These are phyloP conservation scores for Alethe castanea DNA, from an alignment of 2,113 vertebrate species.

Conservation along the genomic window DNA sequence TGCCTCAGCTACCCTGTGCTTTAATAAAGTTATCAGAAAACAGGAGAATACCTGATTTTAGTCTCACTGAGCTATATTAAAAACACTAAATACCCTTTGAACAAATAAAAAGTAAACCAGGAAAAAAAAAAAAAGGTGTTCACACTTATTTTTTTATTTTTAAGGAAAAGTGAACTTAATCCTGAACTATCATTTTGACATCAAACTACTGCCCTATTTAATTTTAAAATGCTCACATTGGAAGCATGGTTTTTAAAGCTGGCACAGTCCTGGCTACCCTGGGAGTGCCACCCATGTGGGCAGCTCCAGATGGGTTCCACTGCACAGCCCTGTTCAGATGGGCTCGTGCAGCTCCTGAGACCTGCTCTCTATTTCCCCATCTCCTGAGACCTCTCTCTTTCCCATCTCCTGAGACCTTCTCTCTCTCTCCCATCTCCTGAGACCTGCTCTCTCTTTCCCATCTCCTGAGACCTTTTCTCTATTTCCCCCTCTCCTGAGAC, in stretches of 20 bases:
- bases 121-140: background rate
- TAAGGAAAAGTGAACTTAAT: background rate
- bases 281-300: rapidly evolving
- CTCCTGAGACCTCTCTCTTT: background rate
- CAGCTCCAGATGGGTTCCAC: background rate
- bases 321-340: background rate
- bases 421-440: background rate
- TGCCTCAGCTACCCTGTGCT: background rate
- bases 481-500: background rate
- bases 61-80: background rate
- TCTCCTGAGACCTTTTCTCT: background rate
- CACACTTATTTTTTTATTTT: background rate
- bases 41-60: background rate
- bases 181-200: background rate
- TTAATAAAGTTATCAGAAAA: background rate
- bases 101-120: background rate
- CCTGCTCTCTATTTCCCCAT: background rate
- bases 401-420: background rate
- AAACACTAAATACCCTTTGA: rapidly evolving
- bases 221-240: background rate
- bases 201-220: background rate
- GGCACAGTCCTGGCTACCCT: rapidly evolving
- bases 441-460: background rate
- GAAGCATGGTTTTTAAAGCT: background rate
- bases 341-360: background rate